A percentile compares a stretch with the other conserved stretches of the same genome.
These are phyloP conservation scores for Echiichthys vipera DNA, from an alignment of 2,797 vertebrate genomes.

Conservation along the genomic window DNA sequence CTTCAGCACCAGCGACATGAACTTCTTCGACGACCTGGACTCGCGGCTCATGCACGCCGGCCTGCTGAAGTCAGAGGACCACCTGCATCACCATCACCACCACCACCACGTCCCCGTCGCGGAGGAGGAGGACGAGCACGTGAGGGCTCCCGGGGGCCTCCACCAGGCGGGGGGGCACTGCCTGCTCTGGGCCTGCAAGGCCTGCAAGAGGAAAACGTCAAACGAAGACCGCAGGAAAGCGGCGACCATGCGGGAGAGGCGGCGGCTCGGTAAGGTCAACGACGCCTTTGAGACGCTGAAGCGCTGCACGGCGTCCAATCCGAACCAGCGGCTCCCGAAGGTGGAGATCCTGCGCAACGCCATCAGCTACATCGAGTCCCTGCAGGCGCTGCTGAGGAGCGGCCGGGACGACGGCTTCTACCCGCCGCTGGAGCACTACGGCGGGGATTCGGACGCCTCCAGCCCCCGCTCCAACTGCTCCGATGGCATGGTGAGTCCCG, in stretches of 20 bases:
- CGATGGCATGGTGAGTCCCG: constrained; percentile 92
- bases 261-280: constrained; percentile 95
- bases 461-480: constrained; percentile 97
- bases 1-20: constrained; percentile 94
- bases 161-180: constrained; percentile 96
- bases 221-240: constrained; percentile 94
- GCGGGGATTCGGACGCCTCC: constrained; percentile 91
- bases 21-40: constrained; percentile 96
- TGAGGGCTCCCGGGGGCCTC: constrained; percentile 88
- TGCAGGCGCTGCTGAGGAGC: constrained; percentile 91
- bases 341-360: constrained; percentile 98
- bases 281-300: constrained; percentile 97
- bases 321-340: constrained; percentile 96
- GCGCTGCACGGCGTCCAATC: constrained; percentile 94
- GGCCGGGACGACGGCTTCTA: constrained; percentile 89
- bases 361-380: constrained; percentile 96
- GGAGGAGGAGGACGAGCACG: constrained; percentile 90
- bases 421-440: constrained; percentile 89
- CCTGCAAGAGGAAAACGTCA: constrained; percentile 97
- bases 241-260: constrained; percentile 94
- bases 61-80: constrained; percentile 87
- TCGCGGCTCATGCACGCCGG: constrained; percentile 89
- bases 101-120: constrained; percentile 81
- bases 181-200: constrained; percentile 97
- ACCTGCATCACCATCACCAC: constrained; percentile 59